Evolutionary conservation across 2,113 vertebrate genomes (phyloP).

Genomic region (Rhombomys opimus): DNA sequence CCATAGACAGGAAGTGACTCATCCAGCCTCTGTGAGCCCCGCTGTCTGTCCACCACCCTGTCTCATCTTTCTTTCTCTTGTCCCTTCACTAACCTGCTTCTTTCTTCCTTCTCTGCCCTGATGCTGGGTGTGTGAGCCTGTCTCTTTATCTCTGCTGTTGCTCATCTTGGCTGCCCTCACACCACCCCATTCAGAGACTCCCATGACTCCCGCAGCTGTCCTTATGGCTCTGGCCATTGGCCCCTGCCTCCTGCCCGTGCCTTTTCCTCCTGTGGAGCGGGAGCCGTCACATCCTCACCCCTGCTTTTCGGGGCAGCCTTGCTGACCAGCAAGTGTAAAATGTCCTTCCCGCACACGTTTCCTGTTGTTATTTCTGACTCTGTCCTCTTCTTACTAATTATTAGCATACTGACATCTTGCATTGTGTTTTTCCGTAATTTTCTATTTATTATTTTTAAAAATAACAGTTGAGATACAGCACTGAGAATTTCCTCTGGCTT

Average conservation of each 20-base stretch:
- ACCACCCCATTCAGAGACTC: background rate
- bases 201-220: background rate
- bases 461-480: background rate
- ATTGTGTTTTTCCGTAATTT: background rate
- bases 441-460: background rate
- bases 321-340: background rate
- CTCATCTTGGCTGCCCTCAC: background rate
- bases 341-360: conserved; percentile 50
- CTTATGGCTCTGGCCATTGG: too few species aligned
- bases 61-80: background rate
- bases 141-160: background rate
- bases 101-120: background rate
- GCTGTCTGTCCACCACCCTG: background rate
- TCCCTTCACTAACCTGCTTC: background rate
- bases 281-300: background rate
- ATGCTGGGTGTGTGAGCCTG: background rate
- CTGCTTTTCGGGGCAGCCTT: background rate
- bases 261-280: background rate
- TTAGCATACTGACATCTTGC: background rate
- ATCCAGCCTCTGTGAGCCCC: background rate
- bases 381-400: background rate
- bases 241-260: background rate
- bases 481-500: background rate
- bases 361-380: conserved; percentile 50
- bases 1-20: conserved; percentile 34